Evolutionary conservation across 2,797 vertebrate species (phyloP).

Genomic region (Ceryle rudis): DNA sequence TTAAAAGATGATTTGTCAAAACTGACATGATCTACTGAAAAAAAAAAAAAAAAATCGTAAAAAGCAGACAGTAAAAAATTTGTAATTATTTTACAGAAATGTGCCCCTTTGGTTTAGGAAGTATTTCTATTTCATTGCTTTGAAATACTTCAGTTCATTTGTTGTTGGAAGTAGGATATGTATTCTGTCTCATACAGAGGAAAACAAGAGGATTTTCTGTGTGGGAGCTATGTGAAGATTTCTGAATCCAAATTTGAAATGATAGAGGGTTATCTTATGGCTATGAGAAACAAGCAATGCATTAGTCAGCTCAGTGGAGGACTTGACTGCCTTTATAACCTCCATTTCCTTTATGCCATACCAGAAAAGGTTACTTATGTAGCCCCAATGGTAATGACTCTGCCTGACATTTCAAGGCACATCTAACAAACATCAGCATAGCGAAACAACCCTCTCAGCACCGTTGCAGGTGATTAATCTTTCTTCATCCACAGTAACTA

Average conservation of each 20-base stretch:
- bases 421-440: slow-evolving; percentile 21
- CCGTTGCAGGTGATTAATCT: background rate
- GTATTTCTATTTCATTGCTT: background rate
- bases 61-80: background rate
- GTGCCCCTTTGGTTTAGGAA: background rate
- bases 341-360: background rate
- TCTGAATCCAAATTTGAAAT: background rate
- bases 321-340: slow-evolving; percentile 27
- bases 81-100: background rate
- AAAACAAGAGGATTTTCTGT: background rate
- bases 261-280: rapidly evolving
- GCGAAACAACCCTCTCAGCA: background rate
- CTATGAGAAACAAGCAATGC: background rate
- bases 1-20: background rate
- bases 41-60: background rate
- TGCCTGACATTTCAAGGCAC: slow-evolving; percentile 50
- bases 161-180: background rate
- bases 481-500: slow-evolving; percentile 3
- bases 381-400: background rate
- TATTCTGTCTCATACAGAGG: background rate
- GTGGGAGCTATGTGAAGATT: background rate
- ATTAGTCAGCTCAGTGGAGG: slow-evolving; percentile 18
- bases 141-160: background rate
- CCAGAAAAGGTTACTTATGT: slow-evolving; percentile 26
- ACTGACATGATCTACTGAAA: background rate